Base-by-base conservation (phyloP, 1,140 invertebrate species). In the Calliopsis andreniformis region DNA sequence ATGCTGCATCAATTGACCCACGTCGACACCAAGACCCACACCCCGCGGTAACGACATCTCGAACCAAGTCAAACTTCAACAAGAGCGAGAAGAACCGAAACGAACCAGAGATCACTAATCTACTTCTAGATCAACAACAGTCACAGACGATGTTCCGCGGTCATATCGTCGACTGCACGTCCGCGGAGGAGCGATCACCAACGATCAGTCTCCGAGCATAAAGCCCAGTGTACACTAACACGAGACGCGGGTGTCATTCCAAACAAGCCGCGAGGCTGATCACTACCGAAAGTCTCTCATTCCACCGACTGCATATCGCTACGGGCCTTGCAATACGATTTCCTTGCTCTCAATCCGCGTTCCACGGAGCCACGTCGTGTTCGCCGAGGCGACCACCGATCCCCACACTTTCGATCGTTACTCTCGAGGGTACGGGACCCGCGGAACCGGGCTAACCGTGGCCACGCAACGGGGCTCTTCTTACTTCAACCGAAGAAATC, bases 1-100 rank as follows among this genome's bases (percentile, higher is more conserved):
- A 25, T 92, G 91, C 25, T 95, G 94, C 92, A 97, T 96, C 84
- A 97, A 90, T 86, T 96, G 94, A 53, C 95, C 95, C 90, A 97
- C 96, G 89, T 97, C 96, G 75, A 96, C 95, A 80, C 96, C 95
- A 89, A 94, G 95, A 39, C 89, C 89, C 35, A 92, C 89, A 66
- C 88, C 91, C 53, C 89, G 86, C 79, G 95, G 95, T 66, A 96
- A 91, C 87, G 95, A 96, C 96, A 97, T 96, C 32, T 8, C 30
- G 5, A 63, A n/a, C 2, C 12, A 28, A 23, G 12, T 18, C 14
- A 7, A 10, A 1, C 10, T 32, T 4, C 12, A 3, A 14, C 2
- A 35, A 1, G n/a, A 20, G 32, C 20, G 47, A 14, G 5, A 35
- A 28, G 10, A 32, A 23, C n/a, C 12, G 12, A 39, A 28, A 18